Evolutionary conservation across 2,113 vertebrate species (phyloP).

Genomic region (Stercorarius parasiticus): DNA sequence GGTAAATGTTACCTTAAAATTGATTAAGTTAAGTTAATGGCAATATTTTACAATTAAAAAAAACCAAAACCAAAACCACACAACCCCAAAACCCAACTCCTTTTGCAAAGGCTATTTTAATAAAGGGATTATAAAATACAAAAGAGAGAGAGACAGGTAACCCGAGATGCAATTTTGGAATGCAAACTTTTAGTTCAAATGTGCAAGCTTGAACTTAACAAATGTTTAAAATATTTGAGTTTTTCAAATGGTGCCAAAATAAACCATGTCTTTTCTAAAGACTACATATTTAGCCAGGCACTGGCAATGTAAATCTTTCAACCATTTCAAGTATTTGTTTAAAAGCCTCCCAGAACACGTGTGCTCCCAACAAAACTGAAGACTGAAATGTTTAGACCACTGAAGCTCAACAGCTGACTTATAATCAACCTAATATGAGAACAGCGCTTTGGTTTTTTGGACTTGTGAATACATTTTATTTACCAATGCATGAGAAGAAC

Average conservation of each 20-base stretch:
- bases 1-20: neutral
- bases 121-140: constrained; percentile 73
- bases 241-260: constrained; percentile 82
- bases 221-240: constrained; percentile 86
- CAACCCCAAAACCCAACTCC: neutral
- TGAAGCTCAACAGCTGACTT: constrained; percentile 70
- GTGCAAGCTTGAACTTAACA: constrained; percentile 84
- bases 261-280: constrained; percentile 83
- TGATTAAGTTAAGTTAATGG: constrained; percentile 19
- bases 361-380: constrained; percentile 72
- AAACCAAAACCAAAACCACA: neutral
- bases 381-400: constrained; percentile 73
- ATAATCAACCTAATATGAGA: constrained; percentile 58
- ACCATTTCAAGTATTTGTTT: constrained; percentile 83
- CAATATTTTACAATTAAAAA: constrained; percentile 6
- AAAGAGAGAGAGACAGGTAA: constrained; percentile 71
- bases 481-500: constrained; percentile 50
- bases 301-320: constrained; percentile 82
- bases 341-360: constrained; percentile 79
- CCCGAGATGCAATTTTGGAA: constrained; percentile 75
- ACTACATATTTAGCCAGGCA: constrained; percentile 82
- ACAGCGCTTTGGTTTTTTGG: constrained; percentile 25
- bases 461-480: constrained; percentile 38
- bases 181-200: constrained; percentile 77
- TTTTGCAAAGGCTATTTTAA: constrained; percentile 66